Evolutionary conservation across 2,888 invertebrate genomes (phyloP).

Genomic region (Esperia sulphurella): DNA sequence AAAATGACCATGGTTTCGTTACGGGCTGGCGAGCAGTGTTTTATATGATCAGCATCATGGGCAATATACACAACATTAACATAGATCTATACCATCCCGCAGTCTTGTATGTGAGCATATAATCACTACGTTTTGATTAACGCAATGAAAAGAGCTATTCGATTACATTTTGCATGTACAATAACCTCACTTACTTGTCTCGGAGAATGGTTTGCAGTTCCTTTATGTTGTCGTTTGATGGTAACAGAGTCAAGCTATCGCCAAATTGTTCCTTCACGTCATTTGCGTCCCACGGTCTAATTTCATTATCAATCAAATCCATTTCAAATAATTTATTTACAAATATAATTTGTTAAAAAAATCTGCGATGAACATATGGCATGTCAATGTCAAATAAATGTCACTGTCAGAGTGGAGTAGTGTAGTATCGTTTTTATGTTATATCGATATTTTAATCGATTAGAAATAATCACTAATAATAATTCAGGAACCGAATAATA

Average conservation of each 20-base stretch:
- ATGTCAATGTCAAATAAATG: background rate
- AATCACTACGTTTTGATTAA: no score
- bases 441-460: no score
- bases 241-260: constrained; percentile 84
- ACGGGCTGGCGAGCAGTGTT: no score
- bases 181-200: constrained; percentile 85
- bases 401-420: background rate
- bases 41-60: no score
- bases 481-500: no score
- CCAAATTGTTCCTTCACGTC: constrained; percentile 80
- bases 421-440: no score
- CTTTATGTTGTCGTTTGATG: constrained; percentile 87
- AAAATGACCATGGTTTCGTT: no score
- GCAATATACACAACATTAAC: no score
- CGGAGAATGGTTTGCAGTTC: constrained; percentile 92
- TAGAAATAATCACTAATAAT: no score
- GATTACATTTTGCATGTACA: constrained; percentile 1
- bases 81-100: no score
- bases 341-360: constrained; percentile 3
- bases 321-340: constrained; percentile 28
- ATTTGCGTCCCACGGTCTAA: constrained; percentile 61
- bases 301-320: constrained; percentile 64
- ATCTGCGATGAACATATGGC: background rate
- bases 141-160: background rate
- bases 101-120: no score